These are phyloP conservation scores for Gastracanthus pulcherrimus DNA, from an alignment of 2,888 invertebrate genomes.

Conservation along the genomic window DNA sequence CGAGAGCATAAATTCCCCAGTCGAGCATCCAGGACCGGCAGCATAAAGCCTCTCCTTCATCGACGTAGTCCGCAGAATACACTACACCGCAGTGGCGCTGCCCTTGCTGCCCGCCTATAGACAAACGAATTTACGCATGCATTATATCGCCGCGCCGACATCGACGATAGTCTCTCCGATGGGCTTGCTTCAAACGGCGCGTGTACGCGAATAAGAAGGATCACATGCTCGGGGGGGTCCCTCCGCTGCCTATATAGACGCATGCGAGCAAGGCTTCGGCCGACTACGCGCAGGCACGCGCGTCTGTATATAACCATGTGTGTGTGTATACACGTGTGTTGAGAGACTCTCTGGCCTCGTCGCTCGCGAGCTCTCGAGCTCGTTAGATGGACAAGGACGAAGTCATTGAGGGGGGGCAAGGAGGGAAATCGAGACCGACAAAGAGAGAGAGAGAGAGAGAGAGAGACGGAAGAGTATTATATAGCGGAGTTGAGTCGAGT, in stretches of 20 bases:
- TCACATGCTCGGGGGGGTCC: constrained; percentile 45
- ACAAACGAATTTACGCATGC: constrained; percentile 16
- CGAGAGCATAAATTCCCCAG: background rate
- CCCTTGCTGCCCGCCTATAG: background rate
- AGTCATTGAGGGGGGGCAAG: constrained; percentile 44
- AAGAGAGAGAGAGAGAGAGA: constrained; percentile 18
- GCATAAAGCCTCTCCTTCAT: background rate
- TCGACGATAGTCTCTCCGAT: constrained; percentile 34
- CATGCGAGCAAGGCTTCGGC: constrained; percentile 21
- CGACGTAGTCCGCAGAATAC: background rate
- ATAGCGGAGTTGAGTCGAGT: too few relatives aligned
- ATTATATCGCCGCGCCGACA: constrained; percentile 27
- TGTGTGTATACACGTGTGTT: background rate
- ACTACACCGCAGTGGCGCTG: too few relatives aligned
- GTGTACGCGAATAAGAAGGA: constrained; percentile 42
- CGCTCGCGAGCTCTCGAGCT: constrained; percentile 24
- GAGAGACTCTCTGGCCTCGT: background rate
- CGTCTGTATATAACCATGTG: background rate
- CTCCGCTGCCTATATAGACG: background rate
- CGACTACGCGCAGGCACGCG: constrained; percentile 30
- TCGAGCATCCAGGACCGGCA: background rate
- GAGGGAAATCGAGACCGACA: constrained; percentile 39
- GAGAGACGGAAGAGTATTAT: background rate
- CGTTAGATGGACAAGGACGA: constrained; percentile 55
- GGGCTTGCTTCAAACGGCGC: too few relatives aligned